Conservation (phyloP, 2,113 vertebrate species). For the Pristiophorus japonicus region DNA sequence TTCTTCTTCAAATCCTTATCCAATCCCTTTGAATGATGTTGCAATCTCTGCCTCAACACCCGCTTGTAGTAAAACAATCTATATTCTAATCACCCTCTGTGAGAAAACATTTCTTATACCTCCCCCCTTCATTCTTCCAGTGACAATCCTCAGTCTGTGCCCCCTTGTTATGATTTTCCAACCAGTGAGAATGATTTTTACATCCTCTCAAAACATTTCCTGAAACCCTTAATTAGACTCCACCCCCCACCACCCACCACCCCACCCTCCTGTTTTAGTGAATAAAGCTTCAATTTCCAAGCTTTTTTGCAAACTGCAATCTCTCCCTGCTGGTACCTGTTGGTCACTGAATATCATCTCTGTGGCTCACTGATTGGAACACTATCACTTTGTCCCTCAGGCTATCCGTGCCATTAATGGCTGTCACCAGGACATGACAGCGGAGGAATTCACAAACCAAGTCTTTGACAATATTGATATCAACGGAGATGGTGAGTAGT, state of each 20-base stretch:
- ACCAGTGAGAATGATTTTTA: not conserved
- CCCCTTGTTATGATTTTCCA: not conserved
- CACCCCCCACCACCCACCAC: not conserved
- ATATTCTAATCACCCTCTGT: not conserved
- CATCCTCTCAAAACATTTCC: not conserved
- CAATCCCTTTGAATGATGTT: not conserved
- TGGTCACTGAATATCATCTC: not conserved
- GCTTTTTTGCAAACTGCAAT: not conserved
- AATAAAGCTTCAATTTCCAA: not conserved
- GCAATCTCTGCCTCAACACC: not conserved
- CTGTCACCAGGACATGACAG: slow-evolving; percentile 57
- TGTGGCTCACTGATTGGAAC: no score
- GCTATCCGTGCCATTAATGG: slow-evolving; percentile 83
- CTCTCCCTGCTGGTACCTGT: not conserved
- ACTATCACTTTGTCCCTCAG: no score
- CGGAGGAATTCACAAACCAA: slow-evolving; percentile 79
- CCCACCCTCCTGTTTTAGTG: not conserved
- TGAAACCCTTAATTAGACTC: not conserved
- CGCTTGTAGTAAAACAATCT: not conserved
- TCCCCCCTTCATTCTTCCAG: not conserved
- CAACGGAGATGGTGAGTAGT: slow-evolving; percentile 74
- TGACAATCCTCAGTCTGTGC: not conserved
- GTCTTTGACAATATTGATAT: slow-evolving; percentile 81
- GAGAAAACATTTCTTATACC: not conserved
- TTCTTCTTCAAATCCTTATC: not conserved